Evolutionary conservation across 2,888 invertebrate species (phyloP).

Genomic region (Sisyra terminalis): DNA sequence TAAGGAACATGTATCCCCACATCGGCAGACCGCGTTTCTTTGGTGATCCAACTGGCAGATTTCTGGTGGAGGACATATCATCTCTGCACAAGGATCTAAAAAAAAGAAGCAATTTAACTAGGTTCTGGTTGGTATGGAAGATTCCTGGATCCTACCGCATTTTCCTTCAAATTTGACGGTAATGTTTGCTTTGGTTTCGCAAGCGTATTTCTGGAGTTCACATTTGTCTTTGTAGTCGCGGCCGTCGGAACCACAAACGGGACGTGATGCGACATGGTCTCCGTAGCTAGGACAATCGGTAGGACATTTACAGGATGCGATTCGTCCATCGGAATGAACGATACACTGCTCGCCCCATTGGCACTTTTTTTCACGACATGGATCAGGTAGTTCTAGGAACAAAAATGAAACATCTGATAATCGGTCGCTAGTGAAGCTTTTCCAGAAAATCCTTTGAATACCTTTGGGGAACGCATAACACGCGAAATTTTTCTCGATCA

Average conservation of each 20-base stretch:
- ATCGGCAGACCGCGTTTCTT: conserved; percentile 61
- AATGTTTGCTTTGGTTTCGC: conserved; percentile 55
- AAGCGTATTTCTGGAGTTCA: conserved; percentile 65
- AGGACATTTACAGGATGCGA: conserved; percentile 62
- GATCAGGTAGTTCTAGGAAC: conserved; percentile 47
- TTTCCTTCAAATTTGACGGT: conserved; percentile 69
- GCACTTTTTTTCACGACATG: conserved; percentile 51
- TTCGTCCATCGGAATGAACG: conserved; percentile 47
- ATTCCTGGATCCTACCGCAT: conserved; percentile 50
- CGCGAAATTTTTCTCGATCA: too few species aligned
- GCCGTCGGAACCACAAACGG: conserved; percentile 73
- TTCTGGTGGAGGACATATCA: conserved; percentile 61
- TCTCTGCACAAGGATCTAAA: conserved; percentile 71
- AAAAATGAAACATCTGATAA: too few species aligned
- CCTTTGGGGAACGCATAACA: too few species aligned
- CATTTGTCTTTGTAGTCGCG: conserved; percentile 74
- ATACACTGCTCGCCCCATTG: conserved; percentile 52
- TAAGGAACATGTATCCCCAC: conserved; percentile 62
- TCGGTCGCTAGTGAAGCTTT: too few species aligned
- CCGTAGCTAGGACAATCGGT: conserved; percentile 67
- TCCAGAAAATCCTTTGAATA: too few species aligned
- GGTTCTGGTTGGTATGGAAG: not conserved
- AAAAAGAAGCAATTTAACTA: conserved; percentile 14
- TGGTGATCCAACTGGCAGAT: conserved; percentile 68
- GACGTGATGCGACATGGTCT: conserved; percentile 61